phyloP scores from a whole-genome alignment of 2,113 vertebrate genomes.

The Macroglossus sobrinus region DNA sequence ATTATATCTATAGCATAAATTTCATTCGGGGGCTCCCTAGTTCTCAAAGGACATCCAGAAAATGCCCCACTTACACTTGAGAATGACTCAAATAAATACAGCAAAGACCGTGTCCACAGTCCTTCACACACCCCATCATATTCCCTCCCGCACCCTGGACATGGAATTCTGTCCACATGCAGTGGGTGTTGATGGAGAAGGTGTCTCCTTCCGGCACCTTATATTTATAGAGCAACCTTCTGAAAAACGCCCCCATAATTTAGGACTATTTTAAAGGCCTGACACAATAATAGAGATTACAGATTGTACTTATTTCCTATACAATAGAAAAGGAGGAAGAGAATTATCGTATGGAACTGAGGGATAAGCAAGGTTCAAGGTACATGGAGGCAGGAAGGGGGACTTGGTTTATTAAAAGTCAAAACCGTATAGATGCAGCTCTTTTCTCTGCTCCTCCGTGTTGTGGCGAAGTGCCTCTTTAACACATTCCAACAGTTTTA shows the following conservation, averaged over 20 bases:
- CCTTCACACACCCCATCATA: background rate
- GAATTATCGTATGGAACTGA: background rate
- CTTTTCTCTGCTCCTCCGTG: background rate
- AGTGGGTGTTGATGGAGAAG: background rate
- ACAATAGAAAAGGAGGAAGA: background rate
- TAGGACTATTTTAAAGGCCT: background rate
- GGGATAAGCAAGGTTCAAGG: background rate
- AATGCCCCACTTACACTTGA: background rate
- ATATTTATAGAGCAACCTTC: background rate
- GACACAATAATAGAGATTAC: background rate
- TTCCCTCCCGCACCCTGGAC: background rate
- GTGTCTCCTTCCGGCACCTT: background rate
- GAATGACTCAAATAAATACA: background rate
- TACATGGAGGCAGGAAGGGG: rapidly evolving
- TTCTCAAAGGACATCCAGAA: background rate
- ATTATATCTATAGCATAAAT: background rate
- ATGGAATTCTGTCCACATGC: background rate
- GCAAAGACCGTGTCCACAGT: background rate
- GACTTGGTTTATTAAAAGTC: background rate
- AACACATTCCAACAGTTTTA: background rate
- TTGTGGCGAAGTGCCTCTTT: background rate
- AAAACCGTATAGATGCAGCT: background rate
- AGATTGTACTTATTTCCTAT: background rate
- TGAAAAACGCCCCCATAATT: background rate
- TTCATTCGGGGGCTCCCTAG: background rate